Evolutionary conservation across 1,140 invertebrate species (phyloP).

Genomic region (Cydia splendana): DNA sequence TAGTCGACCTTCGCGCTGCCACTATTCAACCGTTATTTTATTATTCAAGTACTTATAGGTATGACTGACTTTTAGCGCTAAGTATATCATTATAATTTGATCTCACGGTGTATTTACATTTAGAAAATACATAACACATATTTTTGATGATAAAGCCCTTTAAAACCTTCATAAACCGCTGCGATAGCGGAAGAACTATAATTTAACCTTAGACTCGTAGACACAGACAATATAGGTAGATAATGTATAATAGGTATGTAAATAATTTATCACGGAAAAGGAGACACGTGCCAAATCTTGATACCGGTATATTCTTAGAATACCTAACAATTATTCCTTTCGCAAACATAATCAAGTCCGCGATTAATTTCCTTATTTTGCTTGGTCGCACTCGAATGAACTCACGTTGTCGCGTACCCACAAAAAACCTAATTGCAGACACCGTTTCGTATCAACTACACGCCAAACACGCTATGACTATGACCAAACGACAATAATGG

Average conservation of each 20-base stretch:
- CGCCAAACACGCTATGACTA: slow-evolving; percentile 25
- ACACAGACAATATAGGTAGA: not conserved
- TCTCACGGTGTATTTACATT: slow-evolving; percentile 9
- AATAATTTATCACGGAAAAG: slow-evolving; percentile 14
- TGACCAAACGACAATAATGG: slow-evolving; percentile 31
- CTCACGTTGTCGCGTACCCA: slow-evolving; percentile 1
- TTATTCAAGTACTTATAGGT: not conserved
- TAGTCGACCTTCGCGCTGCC: not conserved
- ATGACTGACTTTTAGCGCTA: not conserved
- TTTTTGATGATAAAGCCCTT: slow-evolving; percentile 3
- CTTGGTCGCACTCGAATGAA: slow-evolving; percentile 1
- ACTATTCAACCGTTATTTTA: slow-evolving; percentile 17
- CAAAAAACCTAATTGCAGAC: slow-evolving; percentile 21
- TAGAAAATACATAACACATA: not conserved
- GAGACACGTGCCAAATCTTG: slow-evolving; percentile 25
- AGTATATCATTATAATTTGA: not conserved
- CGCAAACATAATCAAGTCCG: not conserved
- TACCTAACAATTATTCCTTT: not conserved
- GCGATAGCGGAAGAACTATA: slow-evolving; percentile 15
- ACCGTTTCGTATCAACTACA: slow-evolving; percentile 30
- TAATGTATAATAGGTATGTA: not conserved
- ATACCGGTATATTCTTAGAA: slow-evolving; percentile 2
- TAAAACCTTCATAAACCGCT: slow-evolving; percentile 4
- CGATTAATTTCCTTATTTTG: slow-evolving; percentile 5
- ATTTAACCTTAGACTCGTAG: slow-evolving; percentile 14